These are phyloP conservation scores for Melikaiella ostensackeni DNA, from an alignment of 2,888 invertebrate genomes.

Conservation along the genomic window DNA sequence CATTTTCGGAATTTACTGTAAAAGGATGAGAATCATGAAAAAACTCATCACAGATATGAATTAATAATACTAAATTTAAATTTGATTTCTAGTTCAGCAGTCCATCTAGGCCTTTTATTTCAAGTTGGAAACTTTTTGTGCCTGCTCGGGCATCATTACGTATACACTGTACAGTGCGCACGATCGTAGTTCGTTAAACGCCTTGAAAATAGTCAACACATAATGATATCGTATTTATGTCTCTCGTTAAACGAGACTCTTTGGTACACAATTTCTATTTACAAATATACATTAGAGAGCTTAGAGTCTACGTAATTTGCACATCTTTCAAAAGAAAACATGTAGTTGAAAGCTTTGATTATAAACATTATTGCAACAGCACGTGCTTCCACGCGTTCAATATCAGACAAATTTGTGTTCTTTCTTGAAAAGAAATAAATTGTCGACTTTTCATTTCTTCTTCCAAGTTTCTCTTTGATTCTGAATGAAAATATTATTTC, in stretches of 20 bases:
- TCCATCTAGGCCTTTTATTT: constrained; percentile 29
- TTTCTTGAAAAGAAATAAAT: neutral
- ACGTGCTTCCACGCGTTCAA: constrained; percentile 27
- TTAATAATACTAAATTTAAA: constrained; percentile 46
- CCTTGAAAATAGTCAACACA: constrained; percentile 27
- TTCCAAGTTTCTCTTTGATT: neutral
- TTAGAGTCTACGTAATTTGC: constrained; percentile 43
- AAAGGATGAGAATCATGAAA: neutral
- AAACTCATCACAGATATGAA: constrained; percentile 27
- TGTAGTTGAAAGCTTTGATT: constrained; percentile 67
- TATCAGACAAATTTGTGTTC: constrained; percentile 22
- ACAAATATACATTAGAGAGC: constrained; percentile 54
- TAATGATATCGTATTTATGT: constrained; percentile 18
- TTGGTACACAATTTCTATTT: constrained; percentile 43
- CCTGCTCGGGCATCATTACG: constrained; percentile 4
- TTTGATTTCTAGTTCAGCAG: constrained; percentile 40
- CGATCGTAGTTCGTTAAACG: neutral
- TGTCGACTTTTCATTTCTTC: neutral
- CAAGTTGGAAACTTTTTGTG: neutral
- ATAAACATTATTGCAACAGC: constrained; percentile 64
- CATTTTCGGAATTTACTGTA: neutral
- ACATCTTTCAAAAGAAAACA: constrained; percentile 46
- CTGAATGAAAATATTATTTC: constrained; percentile 44
- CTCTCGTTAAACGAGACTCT: constrained; percentile 15
- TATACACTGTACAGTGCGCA: constrained; percentile 13